phyloP scores from a whole-genome alignment of 35 echinoderm and acorn worm species.

The Acanthaster planci region DNA sequence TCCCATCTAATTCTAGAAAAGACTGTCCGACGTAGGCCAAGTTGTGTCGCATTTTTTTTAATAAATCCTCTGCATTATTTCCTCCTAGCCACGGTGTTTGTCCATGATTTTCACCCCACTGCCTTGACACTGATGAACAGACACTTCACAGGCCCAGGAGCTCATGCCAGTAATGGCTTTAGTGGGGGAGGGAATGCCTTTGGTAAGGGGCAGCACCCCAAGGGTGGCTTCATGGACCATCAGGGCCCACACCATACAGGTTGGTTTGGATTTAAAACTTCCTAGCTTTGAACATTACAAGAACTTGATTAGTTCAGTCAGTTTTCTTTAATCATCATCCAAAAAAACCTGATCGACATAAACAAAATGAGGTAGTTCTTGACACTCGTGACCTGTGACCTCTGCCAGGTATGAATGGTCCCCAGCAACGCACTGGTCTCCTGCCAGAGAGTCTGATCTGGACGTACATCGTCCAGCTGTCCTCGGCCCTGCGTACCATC shows the following conservation, averaged over 20 bases:
- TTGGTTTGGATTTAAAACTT: too few species aligned
- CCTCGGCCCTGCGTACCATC: slow-evolving; percentile 88
- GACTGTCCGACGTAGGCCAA: too few species aligned
- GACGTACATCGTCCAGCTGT: slow-evolving; percentile 96
- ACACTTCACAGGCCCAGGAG: slow-evolving; percentile 68
- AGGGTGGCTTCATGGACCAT: slow-evolving; percentile 52
- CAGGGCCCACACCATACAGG: background rate
- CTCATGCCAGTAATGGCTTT: background rate
- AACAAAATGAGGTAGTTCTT: background rate
- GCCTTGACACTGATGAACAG: slow-evolving; percentile 84
- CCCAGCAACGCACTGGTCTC: slow-evolving; percentile 55
- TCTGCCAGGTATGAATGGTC: slow-evolving; percentile 75
- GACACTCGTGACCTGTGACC: background rate
- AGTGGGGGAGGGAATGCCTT: slow-evolving; percentile 38
- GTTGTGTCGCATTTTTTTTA: too few species aligned
- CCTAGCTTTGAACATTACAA: too few species aligned
- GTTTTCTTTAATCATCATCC: background rate
- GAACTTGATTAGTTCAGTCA: background rate
- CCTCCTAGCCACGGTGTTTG: slow-evolving; percentile 96
- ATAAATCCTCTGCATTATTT: background rate
- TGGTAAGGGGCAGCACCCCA: slow-evolving; percentile 57
- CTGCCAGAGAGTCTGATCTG: slow-evolving; percentile 96
- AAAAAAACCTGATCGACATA: background rate
- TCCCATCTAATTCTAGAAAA: too few species aligned
- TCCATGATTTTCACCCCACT: slow-evolving; percentile 93